Evolutionary conservation across 2,888 invertebrate species (phyloP).

Genomic region (Eristalis intricaria): DNA sequence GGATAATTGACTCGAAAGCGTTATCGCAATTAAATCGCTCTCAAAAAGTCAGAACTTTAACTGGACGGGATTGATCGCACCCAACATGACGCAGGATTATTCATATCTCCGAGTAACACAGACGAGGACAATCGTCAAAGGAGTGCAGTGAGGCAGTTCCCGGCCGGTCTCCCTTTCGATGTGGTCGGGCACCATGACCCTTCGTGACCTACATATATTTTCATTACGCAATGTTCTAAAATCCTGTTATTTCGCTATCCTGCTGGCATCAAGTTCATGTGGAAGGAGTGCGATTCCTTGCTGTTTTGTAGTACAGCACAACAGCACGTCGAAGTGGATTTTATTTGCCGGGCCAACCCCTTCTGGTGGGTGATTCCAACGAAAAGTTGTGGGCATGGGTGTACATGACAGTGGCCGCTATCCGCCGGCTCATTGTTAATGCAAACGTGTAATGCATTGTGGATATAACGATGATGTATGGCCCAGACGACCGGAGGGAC

Average conservation of each 20-base stretch:
- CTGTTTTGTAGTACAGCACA: neutral
- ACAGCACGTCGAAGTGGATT: neutral
- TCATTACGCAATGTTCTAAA: constrained; percentile 21
- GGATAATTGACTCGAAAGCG: constrained; percentile 17
- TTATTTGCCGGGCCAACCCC: neutral
- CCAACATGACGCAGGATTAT: neutral
- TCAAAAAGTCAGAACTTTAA: neutral
- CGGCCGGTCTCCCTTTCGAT: neutral
- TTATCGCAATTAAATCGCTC: constrained; percentile 5
- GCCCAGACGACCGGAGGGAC: neutral
- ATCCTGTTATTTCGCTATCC: constrained; percentile 21
- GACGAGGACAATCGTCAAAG: neutral
- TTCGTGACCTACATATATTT: constrained; percentile 25
- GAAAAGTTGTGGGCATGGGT: neutral
- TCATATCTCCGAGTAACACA: neutral
- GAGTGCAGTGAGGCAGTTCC: neutral
- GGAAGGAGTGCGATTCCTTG: neutral
- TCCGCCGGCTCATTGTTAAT: neutral
- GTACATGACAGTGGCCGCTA: neutral
- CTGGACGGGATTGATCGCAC: neutral
- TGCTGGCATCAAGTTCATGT: neutral
- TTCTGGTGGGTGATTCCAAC: neutral
- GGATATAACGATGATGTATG: neutral
- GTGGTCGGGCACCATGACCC: constrained; percentile 17
- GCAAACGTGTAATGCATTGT: neutral